phyloP scores from a whole-genome alignment of 2,113 vertebrate genomes.

The Pica pica region DNA sequence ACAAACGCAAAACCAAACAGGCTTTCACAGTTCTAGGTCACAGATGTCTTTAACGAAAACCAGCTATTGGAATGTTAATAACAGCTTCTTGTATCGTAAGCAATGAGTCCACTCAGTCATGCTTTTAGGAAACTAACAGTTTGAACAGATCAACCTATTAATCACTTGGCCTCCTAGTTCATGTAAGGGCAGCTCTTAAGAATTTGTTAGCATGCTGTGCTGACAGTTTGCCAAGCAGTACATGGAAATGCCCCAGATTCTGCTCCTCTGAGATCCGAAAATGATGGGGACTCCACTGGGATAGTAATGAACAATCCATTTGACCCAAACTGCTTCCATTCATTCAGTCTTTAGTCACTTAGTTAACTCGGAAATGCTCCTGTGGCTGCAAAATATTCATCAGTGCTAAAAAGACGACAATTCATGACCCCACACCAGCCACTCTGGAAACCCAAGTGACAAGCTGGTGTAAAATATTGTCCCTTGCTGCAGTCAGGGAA shows the following conservation, averaged over 20 bases:
- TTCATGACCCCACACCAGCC: not conserved
- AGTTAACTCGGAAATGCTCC: not conserved
- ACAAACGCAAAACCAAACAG: slow-evolving; percentile 51
- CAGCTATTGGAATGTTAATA: slow-evolving; percentile 63
- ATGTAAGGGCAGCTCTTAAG: not conserved
- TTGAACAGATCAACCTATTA: slow-evolving; percentile 46
- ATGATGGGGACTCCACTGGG: not conserved
- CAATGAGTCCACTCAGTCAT: slow-evolving; percentile 16
- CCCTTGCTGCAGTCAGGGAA: not conserved
- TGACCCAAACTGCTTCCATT: slow-evolving; percentile 1
- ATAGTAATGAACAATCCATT: not conserved
- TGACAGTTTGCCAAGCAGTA: not conserved
- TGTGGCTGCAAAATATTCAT: not conserved
- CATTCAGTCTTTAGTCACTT: not conserved
- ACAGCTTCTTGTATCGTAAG: slow-evolving; percentile 36
- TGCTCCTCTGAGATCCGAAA: not conserved
- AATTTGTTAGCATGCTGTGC: not conserved
- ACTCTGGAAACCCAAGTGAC: not conserved
- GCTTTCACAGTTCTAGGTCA: slow-evolving; percentile 40
- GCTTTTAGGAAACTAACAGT: slow-evolving; percentile 41
- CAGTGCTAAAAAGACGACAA: not conserved
- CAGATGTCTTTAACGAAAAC: slow-evolving; percentile 61
- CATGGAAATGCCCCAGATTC: not conserved
- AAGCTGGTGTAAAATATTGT: not conserved
- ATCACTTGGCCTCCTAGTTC: slow-evolving; percentile 29